A percentile compares a stretch with the other conserved stretches of the same genome.
Evolutionary conservation across 1,140 invertebrate genomes (phyloP).

Genomic region (Halesus radiatus): DNA sequence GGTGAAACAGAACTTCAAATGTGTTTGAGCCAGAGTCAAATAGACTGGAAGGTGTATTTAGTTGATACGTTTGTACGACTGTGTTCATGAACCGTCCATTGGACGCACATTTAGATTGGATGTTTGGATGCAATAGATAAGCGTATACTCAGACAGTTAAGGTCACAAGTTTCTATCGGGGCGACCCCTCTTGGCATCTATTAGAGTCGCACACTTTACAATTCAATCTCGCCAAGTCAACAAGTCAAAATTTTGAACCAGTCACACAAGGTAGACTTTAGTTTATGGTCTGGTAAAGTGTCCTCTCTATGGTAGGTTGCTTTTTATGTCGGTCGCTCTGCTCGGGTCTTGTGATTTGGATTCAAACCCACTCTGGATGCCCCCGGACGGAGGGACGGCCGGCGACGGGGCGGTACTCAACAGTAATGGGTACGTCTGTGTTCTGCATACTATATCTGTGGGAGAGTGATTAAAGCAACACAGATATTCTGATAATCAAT

Average conservation of each 20-base stretch:
- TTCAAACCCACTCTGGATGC: background rate
- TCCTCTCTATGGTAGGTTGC: background rate
- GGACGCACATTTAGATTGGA: conserved; percentile 20
- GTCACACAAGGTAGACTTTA: background rate
- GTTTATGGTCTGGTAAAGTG: conserved; percentile 18
- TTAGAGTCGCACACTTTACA: conserved; percentile 9
- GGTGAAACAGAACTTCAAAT: background rate
- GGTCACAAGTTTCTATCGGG: conserved; percentile 15
- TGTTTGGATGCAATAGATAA: conserved; percentile 39
- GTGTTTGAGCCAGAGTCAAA: background rate
- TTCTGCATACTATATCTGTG: conserved; percentile 17
- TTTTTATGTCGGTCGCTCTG: background rate
- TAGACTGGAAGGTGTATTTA: background rate
- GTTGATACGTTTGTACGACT: background rate
- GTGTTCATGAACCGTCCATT: conserved; percentile 9
- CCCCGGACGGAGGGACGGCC: background rate
- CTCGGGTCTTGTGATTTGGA: background rate
- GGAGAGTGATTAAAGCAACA: conserved; percentile 13
- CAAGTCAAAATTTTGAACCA: background rate
- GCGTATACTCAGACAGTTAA: conserved; percentile 38
- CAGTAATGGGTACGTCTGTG: conserved; percentile 20
- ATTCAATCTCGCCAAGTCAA: background rate
- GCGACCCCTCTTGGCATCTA: conserved; percentile 1
- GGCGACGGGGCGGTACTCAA: background rate
- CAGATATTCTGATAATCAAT: conserved; percentile 1